phyloP scores from a whole-genome alignment of 2,888 invertebrate species.

The Agonopterix subpropinquella region DNA sequence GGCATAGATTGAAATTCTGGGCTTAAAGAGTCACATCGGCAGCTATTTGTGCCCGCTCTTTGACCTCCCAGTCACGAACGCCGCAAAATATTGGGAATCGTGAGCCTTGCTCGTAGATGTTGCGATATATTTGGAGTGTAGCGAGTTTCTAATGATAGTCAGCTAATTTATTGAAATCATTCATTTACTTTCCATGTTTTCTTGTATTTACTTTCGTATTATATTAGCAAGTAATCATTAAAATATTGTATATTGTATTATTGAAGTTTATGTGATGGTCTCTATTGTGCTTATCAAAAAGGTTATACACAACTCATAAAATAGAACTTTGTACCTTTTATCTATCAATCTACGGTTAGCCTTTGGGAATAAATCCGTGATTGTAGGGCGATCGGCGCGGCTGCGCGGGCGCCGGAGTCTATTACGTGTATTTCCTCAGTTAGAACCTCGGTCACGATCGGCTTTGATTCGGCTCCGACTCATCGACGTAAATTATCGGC shows the following conservation, averaged over 20 bases:
- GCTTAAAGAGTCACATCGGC: constrained; percentile 41
- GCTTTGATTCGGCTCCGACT: constrained; percentile 34
- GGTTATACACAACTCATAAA: too few species aligned
- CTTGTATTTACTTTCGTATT: too few species aligned
- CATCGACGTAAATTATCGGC: constrained; percentile 29
- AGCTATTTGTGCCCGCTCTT: constrained; percentile 41
- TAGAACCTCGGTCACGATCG: constrained; percentile 42
- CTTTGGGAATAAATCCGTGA: constrained; percentile 19
- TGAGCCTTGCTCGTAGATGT: constrained; percentile 20
- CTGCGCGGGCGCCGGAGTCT: constrained; percentile 16
- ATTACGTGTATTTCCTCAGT: constrained; percentile 25
- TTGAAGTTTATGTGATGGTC: too few species aligned
- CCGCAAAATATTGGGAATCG: constrained; percentile 49
- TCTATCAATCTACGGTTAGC: constrained; percentile 6
- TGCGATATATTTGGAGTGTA: constrained; percentile 1
- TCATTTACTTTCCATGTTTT: neutral
- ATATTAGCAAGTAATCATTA: too few species aligned
- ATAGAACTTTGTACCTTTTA: too few species aligned
- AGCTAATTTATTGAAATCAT: too few species aligned
- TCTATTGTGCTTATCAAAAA: too few species aligned
- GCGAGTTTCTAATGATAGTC: constrained; percentile 6
- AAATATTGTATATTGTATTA: too few species aligned
- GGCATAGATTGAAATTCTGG: constrained; percentile 49
- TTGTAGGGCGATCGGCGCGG: constrained; percentile 16
- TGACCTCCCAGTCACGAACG: constrained; percentile 57